Evolutionary conservation across 2,113 vertebrate genomes (phyloP).

Genomic region (Dolichallabes microphthalmus): DNA sequence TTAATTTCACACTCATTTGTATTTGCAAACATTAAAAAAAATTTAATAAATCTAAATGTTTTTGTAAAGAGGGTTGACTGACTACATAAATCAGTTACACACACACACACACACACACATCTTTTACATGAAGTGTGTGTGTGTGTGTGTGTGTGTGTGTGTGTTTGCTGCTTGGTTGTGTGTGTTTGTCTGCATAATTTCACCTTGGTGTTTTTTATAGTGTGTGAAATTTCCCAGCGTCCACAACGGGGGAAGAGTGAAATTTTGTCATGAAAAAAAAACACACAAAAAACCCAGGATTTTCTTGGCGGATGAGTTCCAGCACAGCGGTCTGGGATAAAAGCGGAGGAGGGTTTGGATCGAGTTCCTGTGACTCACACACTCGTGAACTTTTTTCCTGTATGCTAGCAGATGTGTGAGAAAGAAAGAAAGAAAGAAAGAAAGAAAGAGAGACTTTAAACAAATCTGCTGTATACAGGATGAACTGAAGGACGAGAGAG

Average conservation of each 20-base stretch:
- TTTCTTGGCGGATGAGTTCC: not conserved
- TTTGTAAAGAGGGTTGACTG: not conserved
- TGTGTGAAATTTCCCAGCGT: not conserved
- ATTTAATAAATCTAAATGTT: not conserved
- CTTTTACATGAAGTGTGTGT: conserved; percentile 3
- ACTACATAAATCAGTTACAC: not conserved
- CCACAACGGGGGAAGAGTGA: not conserved
- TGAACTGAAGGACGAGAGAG: not conserved
- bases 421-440: not conserved
- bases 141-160: conserved; percentile 18
- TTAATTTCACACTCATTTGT: too few relatives aligned
- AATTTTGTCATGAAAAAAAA: not conserved
- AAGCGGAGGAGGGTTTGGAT: conserved; percentile 22
- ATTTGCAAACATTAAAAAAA: not conserved
- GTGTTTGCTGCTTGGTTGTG: not conserved
- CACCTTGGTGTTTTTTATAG: not conserved
- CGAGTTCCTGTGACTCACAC: conserved; percentile 22
- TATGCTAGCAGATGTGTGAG: conserved; percentile 22
- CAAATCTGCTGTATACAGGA: not conserved
- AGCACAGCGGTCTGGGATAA: not conserved
- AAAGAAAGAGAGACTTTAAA: not conserved
- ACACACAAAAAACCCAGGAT: too few relatives aligned
- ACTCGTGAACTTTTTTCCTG: conserved; percentile 28
- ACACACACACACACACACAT: not conserved
- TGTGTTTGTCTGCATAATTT: not conserved